Conservation (phyloP, 2,797 vertebrate genomes). For the Myiothlypis coronata region DNA sequence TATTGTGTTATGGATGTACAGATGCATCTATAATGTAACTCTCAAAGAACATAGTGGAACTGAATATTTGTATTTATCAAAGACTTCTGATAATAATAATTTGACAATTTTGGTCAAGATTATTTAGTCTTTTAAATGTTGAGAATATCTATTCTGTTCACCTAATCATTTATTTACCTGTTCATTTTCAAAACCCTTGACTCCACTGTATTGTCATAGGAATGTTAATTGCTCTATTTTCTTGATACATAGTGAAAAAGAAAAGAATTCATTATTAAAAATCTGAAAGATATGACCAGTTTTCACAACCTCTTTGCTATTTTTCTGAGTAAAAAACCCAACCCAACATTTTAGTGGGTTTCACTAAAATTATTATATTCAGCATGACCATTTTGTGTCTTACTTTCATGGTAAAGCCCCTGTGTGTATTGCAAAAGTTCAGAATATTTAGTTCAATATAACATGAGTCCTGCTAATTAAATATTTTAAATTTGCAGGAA, state of each 20-base stretch:
- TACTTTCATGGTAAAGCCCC: background rate
- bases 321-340: background rate
- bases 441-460: background rate
- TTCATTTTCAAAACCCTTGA: background rate
- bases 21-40: background rate
- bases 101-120: background rate
- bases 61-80: background rate
- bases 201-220: fast-evolving
- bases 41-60: background rate
- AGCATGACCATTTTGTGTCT: background rate
- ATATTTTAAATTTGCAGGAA: slow-evolving; percentile 14
- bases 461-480: background rate
- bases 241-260: background rate
- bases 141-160: background rate
- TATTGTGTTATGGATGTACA: background rate
- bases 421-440: background rate
- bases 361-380: background rate
- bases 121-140: background rate
- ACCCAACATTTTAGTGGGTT: background rate
- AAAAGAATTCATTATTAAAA: background rate
- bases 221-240: background rate
- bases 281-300: background rate
- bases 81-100: no score
- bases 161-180: background rate
- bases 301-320: background rate